Evolutionary conservation across 2,888 invertebrate species (phyloP), one percentile per base, ranked within the genome.

Genomic region (Eupithecia subumbrata): DNA sequence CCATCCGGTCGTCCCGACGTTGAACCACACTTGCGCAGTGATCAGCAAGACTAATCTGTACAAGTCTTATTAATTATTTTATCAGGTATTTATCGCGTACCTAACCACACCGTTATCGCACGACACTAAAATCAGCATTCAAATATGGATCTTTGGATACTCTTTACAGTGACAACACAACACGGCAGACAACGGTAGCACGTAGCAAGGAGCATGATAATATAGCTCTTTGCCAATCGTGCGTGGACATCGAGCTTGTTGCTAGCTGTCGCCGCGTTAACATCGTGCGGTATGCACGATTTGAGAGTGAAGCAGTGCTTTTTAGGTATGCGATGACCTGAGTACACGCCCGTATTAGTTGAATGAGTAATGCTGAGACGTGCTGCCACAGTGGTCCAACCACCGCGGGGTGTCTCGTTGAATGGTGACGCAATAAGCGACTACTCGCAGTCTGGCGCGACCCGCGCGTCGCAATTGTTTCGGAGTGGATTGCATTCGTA

Each of bases 401-500:
- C 60, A 14, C 11, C 11, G 2, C 60, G 22, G 12, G 22, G 60
- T 60, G 56, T 60, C 60, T 60, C 25, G 25, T 60, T 60, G 60
- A 25, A 60, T 11, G 22, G 60, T 60, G 60, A 60, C 60, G 60
- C 25, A 60, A 60, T 60, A 60, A 60, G 60, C 60, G 60, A 60
- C 25, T 12, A 25, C 25, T 4, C 60, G 25, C 25, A 60, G 60
- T 60, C 22, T 14, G 60, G 8, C 25, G 60, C 60, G 60, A 25
- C 25, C 11, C 40, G 11, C 40, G 9, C 40, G 40, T 40, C 76
- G 71, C 63, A 48, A 72, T 74, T 73, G 76, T 74, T 71, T 69
- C 52, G 30, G 66, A 71, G 71, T 69, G 68, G 68, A 76, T 76
- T 69, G 74, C 73, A 76, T 74, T 69, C 37, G 71, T 74, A 71